Evolutionary conservation across 2,888 invertebrate species (phyloP).

Genomic region (Plagodis pulveraria): DNA sequence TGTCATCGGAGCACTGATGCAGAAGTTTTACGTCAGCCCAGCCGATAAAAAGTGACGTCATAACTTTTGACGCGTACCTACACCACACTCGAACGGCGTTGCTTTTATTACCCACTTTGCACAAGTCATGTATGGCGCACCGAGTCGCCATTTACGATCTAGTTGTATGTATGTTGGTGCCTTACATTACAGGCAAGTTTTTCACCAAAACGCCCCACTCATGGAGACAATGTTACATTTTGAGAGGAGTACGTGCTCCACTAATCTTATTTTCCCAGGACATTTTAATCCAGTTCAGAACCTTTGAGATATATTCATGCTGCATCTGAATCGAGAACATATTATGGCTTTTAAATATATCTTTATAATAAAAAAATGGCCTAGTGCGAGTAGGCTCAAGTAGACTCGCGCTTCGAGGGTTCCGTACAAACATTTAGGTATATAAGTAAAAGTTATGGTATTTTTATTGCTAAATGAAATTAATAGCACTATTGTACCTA

Average conservation of each 20-base stretch:
- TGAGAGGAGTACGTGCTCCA: conserved; percentile 9
- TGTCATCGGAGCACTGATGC: conserved; percentile 19
- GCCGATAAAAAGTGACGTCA: conserved; percentile 24
- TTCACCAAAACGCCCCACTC: conserved; percentile 31
- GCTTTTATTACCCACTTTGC: conserved; percentile 35
- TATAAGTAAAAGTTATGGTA: no score
- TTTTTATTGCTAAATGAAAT: no score
- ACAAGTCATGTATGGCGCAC: conserved; percentile 33
- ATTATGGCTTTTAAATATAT: no score
- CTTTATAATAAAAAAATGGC: no score
- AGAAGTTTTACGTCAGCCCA: conserved; percentile 24
- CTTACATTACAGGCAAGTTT: conserved; percentile 37
- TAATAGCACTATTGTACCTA: no score
- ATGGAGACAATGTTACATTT: conserved; percentile 35
- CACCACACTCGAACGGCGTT: conserved; percentile 13
- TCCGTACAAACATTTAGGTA: no score
- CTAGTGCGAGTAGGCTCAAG: no score
- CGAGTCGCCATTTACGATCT: conserved; percentile 33
- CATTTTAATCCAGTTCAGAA: background rate
- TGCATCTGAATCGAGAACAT: no score
- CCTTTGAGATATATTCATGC: no score
- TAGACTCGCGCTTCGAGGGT: no score
- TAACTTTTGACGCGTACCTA: conserved; percentile 26
- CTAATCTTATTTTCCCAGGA: conserved; percentile 2
- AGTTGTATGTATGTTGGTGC: conserved; percentile 28